Evolutionary conservation across 1,140 invertebrate species (phyloP).

Genomic region (Diabrotica virgifera): DNA sequence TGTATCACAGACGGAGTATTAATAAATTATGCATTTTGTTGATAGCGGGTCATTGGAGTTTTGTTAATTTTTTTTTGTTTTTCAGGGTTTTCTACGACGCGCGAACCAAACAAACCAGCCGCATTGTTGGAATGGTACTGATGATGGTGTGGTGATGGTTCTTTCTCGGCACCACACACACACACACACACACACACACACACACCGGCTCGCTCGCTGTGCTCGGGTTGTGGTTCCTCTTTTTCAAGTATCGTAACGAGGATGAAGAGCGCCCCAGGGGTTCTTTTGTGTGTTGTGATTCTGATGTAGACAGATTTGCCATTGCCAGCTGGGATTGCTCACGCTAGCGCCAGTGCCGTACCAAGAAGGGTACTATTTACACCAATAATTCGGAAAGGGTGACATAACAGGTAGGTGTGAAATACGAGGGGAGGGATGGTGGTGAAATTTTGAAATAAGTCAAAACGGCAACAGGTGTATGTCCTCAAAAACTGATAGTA

Average conservation of each 20-base stretch:
- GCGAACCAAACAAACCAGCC: neutral
- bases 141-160: neutral
- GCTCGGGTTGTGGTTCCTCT: neutral
- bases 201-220: neutral
- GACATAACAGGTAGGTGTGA: too few species aligned
- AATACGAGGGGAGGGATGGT: too few species aligned
- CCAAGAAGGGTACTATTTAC: neutral
- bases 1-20: neutral
- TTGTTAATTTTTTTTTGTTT: neutral
- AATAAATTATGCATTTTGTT: neutral
- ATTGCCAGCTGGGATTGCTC: neutral
- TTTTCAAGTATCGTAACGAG: neutral
- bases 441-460: too few species aligned
- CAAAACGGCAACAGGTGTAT: too few species aligned
- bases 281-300: conserved; percentile 1
- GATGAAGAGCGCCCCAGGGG: neutral
- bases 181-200: too few species aligned
- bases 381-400: too few species aligned
- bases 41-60: neutral
- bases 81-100: neutral
- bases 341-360: neutral
- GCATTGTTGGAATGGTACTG: neutral
- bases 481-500: too few species aligned
- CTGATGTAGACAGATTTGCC: neutral
- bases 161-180: neutral